phyloP scores from a whole-genome alignment of 2,888 invertebrate genomes.

The Scelioninae gen. 2 region DNA sequence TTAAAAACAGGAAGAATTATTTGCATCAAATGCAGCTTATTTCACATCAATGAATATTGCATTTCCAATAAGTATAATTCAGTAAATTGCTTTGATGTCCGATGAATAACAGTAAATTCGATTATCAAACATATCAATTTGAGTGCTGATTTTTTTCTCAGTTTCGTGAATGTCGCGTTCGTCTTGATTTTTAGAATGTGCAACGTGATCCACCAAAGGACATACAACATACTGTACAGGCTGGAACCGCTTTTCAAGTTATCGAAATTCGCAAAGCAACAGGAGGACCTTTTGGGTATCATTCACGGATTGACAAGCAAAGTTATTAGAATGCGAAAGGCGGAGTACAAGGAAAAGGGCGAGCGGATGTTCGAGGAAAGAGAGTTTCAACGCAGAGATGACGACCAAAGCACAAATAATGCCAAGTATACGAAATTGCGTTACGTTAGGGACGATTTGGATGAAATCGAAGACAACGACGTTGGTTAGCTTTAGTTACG shows the following conservation, averaged over 20 bases:
- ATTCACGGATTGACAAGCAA: constrained; percentile 76
- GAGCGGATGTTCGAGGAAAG: constrained; percentile 52
- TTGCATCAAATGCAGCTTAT: no score
- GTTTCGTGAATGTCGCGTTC: no score
- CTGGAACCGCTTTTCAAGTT: constrained; percentile 76
- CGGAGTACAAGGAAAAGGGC: constrained; percentile 60
- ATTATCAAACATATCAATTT: no score
- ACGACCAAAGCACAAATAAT: constrained; percentile 13
- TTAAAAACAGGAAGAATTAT: no score
- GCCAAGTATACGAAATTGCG: constrained; percentile 62
- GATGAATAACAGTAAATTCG: no score
- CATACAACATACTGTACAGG: constrained; percentile 76
- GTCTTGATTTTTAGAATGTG: constrained; percentile 77
- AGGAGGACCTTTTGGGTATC: constrained; percentile 74
- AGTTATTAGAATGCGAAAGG: constrained; percentile 71
- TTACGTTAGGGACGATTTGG: constrained; percentile 75
- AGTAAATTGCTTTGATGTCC: no score
- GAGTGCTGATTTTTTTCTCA: no score
- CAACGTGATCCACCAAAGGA: constrained; percentile 77
- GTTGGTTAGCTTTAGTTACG: no score
- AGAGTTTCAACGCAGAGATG: constrained; percentile 42
- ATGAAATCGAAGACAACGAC: constrained; percentile 75
- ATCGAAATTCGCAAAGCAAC: constrained; percentile 75
- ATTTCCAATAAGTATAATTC: no score
- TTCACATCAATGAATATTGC: no score